A percentile compares a stretch with the other conserved stretches of the same genome.
Conservation (phyloP, 2,888 invertebrate species). For the Mactromeris polynyma region DNA sequence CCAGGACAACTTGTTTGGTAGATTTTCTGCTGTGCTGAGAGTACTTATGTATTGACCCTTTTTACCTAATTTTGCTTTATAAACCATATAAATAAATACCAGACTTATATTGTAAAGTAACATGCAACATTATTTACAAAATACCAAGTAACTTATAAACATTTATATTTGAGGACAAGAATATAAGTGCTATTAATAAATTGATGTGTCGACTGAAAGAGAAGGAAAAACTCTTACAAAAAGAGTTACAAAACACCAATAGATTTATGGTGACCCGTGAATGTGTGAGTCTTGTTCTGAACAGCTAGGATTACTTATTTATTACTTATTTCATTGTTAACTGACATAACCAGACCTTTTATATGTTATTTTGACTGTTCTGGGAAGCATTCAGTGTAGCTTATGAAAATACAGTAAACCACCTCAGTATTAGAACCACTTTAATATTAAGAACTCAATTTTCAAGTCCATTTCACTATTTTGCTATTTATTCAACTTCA, state of each 20-base stretch:
- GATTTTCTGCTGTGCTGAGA: not conserved
- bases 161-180: conserved; percentile 30
- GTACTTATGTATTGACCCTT: no score
- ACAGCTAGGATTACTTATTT: not conserved
- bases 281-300: conserved; percentile 8
- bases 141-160: not conserved
- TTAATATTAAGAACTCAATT: no score
- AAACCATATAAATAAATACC: no score
- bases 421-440: no score
- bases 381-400: not conserved
- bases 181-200: not conserved
- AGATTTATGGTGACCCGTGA: conserved; percentile 22
- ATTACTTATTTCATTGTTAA: not conserved
- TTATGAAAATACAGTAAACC: no score
- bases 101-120: no score
- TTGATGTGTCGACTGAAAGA: not conserved
- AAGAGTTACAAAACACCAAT: conserved; percentile 24
- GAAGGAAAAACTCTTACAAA: not conserved
- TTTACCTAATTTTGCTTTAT: no score
- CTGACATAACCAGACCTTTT: not conserved
- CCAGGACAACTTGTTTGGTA: not conserved
- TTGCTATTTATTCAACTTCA: no score
- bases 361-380: not conserved
- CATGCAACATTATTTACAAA: no score
- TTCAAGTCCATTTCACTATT: no score